Base-by-base conservation (phyloP, 2,797 vertebrate genomes). In the Sparidentex hasta region DNA sequence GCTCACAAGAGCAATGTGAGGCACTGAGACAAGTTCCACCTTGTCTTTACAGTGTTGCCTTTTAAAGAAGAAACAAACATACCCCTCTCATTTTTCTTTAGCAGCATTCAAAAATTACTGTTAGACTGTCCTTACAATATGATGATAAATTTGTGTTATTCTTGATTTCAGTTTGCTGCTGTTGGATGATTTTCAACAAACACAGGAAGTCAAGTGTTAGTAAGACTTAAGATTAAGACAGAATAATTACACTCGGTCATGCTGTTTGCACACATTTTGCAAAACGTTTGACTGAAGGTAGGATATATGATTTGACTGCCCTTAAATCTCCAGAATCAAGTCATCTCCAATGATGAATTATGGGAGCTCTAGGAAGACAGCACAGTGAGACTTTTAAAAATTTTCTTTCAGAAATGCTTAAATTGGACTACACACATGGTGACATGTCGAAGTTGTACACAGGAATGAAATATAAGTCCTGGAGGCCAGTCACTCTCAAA, bases 291-390 rank as follows among this genome's bases (percentile, higher is more conserved):
- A 50, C 13, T 38, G n/a, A 59, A n/a, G 5, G 18, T 16, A 41
- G n/a, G 29, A 59, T 11, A 47, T 5, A 21, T 5, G 18, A 11
- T 7, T 25, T 69, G 25, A 57, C 23, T 29, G 7, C 44, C n/a
- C 14, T 41, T 13, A 27, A 18, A 46, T 56, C 11, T 25, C 16
- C 21, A 51, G 21, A 27, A 21, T 33, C 44, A 48, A n/a, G 25
- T 47, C 25, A 67, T 44, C 41, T 29, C 25, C n/a, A 41, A 66
- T 41, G 14, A 66, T 29, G 25, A 65, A 50, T 65, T 29, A 65
- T 13, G 29, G 25, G 46, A 9, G 43, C 3, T 44, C 13, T 11
- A 41, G 3, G 21, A 54, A 44, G 47, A 21, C 48, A 54, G 41
- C 50, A 73, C 25, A 8, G 27, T 48, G 38, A 44, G 47, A 8